Evolutionary conservation across 2,888 invertebrate genomes (phyloP), one percentile per base, ranked within the genome.

Genomic region (Cryptocephalus moraei): DNA sequence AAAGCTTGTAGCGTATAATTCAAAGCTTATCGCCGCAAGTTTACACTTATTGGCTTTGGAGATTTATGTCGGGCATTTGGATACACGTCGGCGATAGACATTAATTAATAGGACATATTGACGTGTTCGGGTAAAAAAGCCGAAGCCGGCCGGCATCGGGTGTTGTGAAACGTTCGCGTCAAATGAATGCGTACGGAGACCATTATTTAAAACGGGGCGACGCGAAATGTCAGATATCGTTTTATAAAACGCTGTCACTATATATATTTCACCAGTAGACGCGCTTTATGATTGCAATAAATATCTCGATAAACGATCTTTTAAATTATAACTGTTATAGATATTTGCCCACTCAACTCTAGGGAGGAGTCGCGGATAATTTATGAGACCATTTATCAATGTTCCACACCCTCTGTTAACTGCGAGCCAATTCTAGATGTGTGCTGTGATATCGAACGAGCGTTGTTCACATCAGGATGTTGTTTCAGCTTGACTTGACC

Each of bases 351-450:
- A 71, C 70, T 71, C 70, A 67, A 69, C 67, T 69, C 66, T 66
- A 64, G 67, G 69, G 69, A 69, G 69, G 69, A 69, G 69, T 63
- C 64, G 64, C 56, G 58, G 57, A 62, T 70, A 70, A 72, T 72
- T 72, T 72, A 72, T 70, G 64, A 62, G 59, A 59, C 68, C 71
- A 72, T 72, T 72, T 71, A 72, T 72, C 72, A 72, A 69, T 62
- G 68, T 64, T 70, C 70, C 71, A 71, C 71, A 70, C 71, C 71
- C 71, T 71, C 69, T 68, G 69, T 67, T 69, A 68, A 69, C 69
- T 69, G 70, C 69, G 70, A 73, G 72, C 75, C 75, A 73, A 75
- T 75, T 74, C 71, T 71, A 75, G 75, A 76, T 75, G 74, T 75
- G 73, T 74, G 75, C 36, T 36, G 36, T 36, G 67, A 68, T 67